Base-by-base conservation (phyloP, 2,113 vertebrate species). In the Oncorhynchus mykiss region DNA sequence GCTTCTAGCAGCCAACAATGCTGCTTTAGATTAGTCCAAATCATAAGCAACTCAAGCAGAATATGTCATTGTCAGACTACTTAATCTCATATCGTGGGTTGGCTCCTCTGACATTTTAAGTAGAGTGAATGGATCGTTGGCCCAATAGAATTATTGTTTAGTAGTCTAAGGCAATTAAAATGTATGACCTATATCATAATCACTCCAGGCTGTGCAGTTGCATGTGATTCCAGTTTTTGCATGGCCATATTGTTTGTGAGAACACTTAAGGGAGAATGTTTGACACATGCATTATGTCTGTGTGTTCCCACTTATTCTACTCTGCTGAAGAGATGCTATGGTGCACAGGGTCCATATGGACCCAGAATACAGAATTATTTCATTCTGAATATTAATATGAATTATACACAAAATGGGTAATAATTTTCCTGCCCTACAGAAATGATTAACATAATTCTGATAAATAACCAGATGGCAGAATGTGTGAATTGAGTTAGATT, bases 361-460 rank as follows among this genome's bases (percentile, higher is more conserved):
- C 86, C 49, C 91, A 85, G 91, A 94, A 94, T 95, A 93, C 94
- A 9, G 39, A 45, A 45, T 96, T 94, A 98, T 97, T 97, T 97
- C 96, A 96, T 96, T 96, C 94, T 94, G 94, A 96, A 99, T 97
- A 96, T 96, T 98, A 97, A 98, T 97, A 95, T 91, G 95, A 97
- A 98, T 98, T 96, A 96, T 93, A 95, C 89, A 94, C 92, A 95
- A 96, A 98, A 96, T 95, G 96, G 95, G 95, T 97, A 97, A 99
- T 99, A 96, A 98, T 99, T 98, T 94, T 94, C 94, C 93, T 97
- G 96, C 96, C 97, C 97, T 97, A 95, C 96, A 98, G 98, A 98
- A 98, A 98, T 98, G 95, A 99, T 99, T 99, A 98, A 95, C 97
- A 97, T 99, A 99, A 99, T 98, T 98, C 96, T 98, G 97, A 99